phyloP scores from a whole-genome alignment of 2,113 vertebrate genomes.

The Cygnus atratus region DNA sequence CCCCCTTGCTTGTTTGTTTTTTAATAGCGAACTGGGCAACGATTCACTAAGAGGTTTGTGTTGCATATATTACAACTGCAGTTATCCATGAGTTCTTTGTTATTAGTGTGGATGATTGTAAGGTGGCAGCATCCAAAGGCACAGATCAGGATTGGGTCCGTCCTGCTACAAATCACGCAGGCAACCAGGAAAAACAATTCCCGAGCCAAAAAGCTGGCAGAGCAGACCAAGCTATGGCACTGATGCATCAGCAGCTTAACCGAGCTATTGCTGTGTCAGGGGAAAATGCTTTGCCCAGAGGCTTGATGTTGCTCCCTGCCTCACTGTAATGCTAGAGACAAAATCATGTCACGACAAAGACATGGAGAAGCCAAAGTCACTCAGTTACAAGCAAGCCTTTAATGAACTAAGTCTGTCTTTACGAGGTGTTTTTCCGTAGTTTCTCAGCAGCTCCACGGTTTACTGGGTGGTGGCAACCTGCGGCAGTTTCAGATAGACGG shows the following conservation, averaged over 20 bases:
- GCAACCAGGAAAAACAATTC: neutral
- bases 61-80: too few species aligned
- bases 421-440: neutral
- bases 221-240: neutral
- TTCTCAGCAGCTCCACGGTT: neutral
- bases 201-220: neutral
- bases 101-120: too few species aligned
- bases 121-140: neutral
- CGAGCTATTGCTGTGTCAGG: neutral
- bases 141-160: neutral
- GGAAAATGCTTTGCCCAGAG: neutral
- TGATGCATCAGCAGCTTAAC: neutral
- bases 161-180: neutral
- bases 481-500: constrained; percentile 27
- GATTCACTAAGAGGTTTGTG: accelerated
- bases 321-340: neutral
- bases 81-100: neutral
- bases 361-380: accelerated
- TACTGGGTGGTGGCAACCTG: neutral
- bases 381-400: neutral
- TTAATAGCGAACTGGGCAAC: neutral
- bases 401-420: neutral
- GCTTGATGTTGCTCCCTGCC: neutral
- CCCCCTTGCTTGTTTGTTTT: neutral
- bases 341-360: neutral